These are phyloP conservation scores for Delia radicum DNA, from an alignment of 1,140 invertebrate genomes.

Conservation along the genomic window DNA sequence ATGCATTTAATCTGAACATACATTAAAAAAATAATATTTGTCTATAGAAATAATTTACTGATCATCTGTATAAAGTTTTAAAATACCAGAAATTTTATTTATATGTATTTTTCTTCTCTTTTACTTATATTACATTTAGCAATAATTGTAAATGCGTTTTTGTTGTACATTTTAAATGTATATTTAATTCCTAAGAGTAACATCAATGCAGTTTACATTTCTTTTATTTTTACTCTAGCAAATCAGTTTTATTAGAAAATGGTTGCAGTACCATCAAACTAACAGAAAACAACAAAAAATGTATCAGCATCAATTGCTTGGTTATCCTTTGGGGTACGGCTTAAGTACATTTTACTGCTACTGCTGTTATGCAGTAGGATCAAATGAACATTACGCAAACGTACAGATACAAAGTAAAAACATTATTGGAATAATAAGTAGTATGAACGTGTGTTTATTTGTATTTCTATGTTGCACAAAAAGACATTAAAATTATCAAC, in stretches of 20 bases:
- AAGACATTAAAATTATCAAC: no score
- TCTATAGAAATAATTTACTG: no score
- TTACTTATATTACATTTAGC: no score
- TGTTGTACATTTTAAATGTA: not conserved
- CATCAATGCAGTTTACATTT: not conserved
- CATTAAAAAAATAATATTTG: not conserved
- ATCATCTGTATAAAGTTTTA: not conserved
- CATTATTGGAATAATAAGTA: not conserved
- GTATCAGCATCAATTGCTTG: not conserved
- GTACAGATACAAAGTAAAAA: not conserved
- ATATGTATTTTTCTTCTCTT: no score
- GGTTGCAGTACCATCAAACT: not conserved
- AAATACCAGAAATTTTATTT: no score
- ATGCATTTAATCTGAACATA: no score
- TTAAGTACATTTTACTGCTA: not conserved
- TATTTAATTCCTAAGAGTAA: not conserved
- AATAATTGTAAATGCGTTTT: not conserved
- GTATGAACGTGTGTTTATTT: no score
- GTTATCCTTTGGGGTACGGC: not conserved
- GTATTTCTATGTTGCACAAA: no score
- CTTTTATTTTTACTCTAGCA: not conserved
- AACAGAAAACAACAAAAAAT: not conserved
- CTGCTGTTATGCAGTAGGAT: not conserved
- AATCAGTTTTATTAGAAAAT: not conserved
- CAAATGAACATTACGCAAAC: not conserved